A percentile compares a stretch with the other conserved stretches of the same genome.
phyloP scores from a whole-genome alignment of 2,113 vertebrate species.

The Bubalus kerabau region DNA sequence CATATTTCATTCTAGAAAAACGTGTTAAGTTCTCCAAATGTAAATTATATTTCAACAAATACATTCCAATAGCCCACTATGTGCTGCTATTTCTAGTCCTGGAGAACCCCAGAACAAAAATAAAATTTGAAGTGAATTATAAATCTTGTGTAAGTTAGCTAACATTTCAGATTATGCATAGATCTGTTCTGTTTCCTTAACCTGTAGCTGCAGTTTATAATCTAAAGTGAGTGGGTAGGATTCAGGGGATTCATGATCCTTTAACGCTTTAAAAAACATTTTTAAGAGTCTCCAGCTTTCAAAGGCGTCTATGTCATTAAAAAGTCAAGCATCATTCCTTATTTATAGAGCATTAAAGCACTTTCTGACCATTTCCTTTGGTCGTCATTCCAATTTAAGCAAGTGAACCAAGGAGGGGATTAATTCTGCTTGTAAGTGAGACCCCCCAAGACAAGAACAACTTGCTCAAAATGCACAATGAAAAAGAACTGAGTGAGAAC shows the following conservation, averaged over 20 bases:
- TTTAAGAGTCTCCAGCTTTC: neutral
- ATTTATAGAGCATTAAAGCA: neutral
- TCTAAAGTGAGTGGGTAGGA: neutral
- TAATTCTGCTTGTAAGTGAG: neutral
- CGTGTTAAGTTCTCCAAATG: neutral
- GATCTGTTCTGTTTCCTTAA: neutral
- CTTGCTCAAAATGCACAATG: neutral
- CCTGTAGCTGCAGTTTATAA: neutral
- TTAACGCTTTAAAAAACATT: neutral
- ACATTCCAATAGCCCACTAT: neutral
- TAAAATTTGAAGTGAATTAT: neutral
- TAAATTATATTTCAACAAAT: neutral
- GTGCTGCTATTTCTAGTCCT: neutral
- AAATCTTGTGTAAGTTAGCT: neutral
- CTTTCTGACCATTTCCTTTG: neutral
- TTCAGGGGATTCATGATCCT: neutral
- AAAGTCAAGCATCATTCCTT: neutral
- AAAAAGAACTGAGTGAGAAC: neutral
- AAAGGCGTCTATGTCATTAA: neutral
- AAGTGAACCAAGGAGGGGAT: neutral
- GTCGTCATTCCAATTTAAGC: neutral
- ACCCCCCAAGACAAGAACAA: neutral
- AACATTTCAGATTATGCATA: neutral
- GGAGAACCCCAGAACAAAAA: neutral
- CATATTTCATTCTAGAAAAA: neutral